A percentile compares a stretch with the other conserved stretches of the same genome.
Evolutionary conservation across 2,113 vertebrate species (phyloP).

Genomic region (Melanostigma gelatinosum): DNA sequence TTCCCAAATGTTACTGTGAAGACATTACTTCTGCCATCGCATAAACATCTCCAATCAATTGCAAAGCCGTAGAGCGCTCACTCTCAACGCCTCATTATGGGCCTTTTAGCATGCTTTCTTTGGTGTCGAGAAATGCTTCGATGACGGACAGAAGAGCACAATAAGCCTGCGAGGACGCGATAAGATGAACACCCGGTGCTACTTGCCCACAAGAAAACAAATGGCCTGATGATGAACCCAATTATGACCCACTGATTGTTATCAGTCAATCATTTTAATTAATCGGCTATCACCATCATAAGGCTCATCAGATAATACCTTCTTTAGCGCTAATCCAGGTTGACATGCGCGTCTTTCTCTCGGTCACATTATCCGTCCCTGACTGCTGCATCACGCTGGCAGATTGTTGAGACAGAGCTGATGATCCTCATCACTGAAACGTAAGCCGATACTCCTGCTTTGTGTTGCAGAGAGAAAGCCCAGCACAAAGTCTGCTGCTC

Average conservation of each 20-base stretch:
- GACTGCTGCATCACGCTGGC: constrained; percentile 26
- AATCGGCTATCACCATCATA: constrained; percentile 51
- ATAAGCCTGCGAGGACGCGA: constrained; percentile 43
- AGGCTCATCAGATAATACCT: constrained; percentile 42
- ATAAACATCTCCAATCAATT: constrained; percentile 62
- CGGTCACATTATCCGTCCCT: constrained; percentile 39
- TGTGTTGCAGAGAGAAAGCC: constrained; percentile 11
- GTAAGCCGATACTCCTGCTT: constrained; percentile 23
- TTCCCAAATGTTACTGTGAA: constrained; percentile 58
- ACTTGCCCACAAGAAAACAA: constrained; percentile 39
- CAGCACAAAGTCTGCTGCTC: constrained; percentile 6
- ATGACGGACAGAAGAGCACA: constrained; percentile 49
- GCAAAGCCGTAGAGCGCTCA: constrained; percentile 32
- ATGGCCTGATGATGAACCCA: constrained; percentile 44
- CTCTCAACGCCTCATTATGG: constrained; percentile 40
- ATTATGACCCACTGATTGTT: constrained; percentile 48
- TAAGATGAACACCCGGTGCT: constrained; percentile 41
- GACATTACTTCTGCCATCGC: constrained; percentile 42
- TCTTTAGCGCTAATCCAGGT: constrained; percentile 41
- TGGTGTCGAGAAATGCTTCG: constrained; percentile 36
- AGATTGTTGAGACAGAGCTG: constrained; percentile 16
- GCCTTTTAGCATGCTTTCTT: constrained; percentile 28
- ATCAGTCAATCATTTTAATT: constrained; percentile 63
- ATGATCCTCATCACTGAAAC: constrained; percentile 25
- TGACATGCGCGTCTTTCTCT: constrained; percentile 34